Base-by-base conservation (phyloP, 2,113 vertebrate genomes). In the Bambusicola thoracicus region DNA sequence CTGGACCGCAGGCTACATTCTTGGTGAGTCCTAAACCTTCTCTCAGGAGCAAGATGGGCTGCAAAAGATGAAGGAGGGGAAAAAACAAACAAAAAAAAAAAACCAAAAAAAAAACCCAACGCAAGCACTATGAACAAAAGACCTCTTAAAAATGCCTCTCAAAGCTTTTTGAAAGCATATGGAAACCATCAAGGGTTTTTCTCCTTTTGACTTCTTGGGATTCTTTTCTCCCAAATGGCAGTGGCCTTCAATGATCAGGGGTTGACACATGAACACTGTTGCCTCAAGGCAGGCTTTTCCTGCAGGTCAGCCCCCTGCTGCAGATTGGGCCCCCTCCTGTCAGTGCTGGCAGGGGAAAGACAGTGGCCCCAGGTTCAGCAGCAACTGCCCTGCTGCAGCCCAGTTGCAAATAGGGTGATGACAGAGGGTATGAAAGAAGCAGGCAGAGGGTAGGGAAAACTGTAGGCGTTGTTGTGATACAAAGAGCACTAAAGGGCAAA, bases 1-100 rank as follows among this genome's bases (percentile, higher is more conserved):
- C 93, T 98, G 98, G 98, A 38, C 96, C 0, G 97, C 97, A 11
- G 95, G 96, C 94, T 98, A 98, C 79, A 98, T 97, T 93, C 89
- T 98, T 79, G 97, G 98, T 98, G 97, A 98, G 98, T 94, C 46
- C 43, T n/a, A 34, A 66, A 55, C 32, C 65, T 86, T 53, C 78
- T 65, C 15, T 49, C 27, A 24, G 27, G 22, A 80, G 25, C 15
- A 29, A 30, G 41, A 9, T 34, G 70, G 59, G 20, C 41, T 82
- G 36, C 10, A 62, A 40, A 58, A 65, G 36, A 34, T n/a, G 27
- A 78, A 69, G 30, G 4, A 15, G 4, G 18, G 48, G 46, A 73
- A 10, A 32, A 22, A 15, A 16, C n/a, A n/a, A n/a, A n/a, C n/a
- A n/a, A n/a, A n/a, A n/a, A n/a, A n/a, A n/a, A n/a, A n/a, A n/a